Evolutionary conservation across 2,797 vertebrate genomes (phyloP), one percentile per base, ranked within the genome.

Genomic region (Neoniphon sammara): DNA sequence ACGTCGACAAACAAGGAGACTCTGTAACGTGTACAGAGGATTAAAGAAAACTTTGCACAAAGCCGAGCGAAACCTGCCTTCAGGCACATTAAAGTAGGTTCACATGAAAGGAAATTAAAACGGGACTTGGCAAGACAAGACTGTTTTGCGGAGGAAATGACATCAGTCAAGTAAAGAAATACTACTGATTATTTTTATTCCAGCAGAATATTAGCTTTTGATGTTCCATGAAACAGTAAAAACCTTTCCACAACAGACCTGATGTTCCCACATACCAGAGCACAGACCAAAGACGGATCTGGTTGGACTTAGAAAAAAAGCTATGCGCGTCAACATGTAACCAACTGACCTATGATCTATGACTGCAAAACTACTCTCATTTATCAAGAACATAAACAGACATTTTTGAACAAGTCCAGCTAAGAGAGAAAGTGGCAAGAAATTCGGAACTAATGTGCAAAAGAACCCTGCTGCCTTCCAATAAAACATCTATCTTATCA

Each of bases 361-460:
- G 11, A 58, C 53, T 36, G 49, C 6, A 63, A 67, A 34, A 34
- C 25, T 4, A 58, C 21, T 0, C 25, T 76, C 42, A 70, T 76
- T 62, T 57, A 30, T 20, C 30, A 25, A 75, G 14, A 74, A 44
- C 65, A 27, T 57, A 39, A 14, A 65, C 53, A 7, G 17, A 54
- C 15, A 18, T 18, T 34, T 17, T 56, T 4, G 31, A 46, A 58
- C 30, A 15, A 1, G 39, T 25, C 15, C 36, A 60, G 61, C 55
- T 4, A 46, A 55, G 18, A 65, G 44, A 69, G 31, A 78, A 67
- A 70, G 21, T 44, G 20, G 36, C 7, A 15, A 74, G 49, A 62
- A 62, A 70, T 12, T 59, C 34, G 31, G 11, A 65, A 63, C 52
- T 57, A 66, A 75, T 85, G 88, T 91, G 87, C 83, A 90, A 89